Base-by-base conservation (phyloP, 2,113 vertebrate species). In the Phocoena phocoena region DNA sequence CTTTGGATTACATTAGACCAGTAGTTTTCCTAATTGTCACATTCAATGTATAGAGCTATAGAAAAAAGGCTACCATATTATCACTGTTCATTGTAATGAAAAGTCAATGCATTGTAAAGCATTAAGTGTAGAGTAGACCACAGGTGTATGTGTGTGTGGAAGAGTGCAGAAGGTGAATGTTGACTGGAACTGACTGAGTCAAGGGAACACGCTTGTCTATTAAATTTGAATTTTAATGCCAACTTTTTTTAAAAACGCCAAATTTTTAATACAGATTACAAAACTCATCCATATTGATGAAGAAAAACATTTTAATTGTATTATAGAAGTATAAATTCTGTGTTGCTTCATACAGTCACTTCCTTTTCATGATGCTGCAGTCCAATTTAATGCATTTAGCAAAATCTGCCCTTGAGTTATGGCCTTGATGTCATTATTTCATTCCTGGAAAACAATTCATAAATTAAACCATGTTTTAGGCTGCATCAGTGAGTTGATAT, bases 401-500 rank as follows among this genome's bases (percentile, higher is more conserved):
- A 33, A 97, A 95, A 71, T 93, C 76, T 87, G 33, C 82, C 85
- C 92, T 98, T 97, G 93, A 96, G 28, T 96, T 97, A 84, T 83
- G 80, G 91, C 58, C 85, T 97, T 96, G 96, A 97, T 97, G 68
- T 97, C 97, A 65, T 96, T 92, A 79, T 96, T 98, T 98, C 85
- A 90, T 98, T 98, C 89, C 55, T 96, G 88, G 90, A 90, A 98
- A 98, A 98, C 93, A 97, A 93, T 93, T 97, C 1, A 41, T 89
- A 88, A 98, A 96, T 98, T 97, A 97, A 98, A 95, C 94, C 25
- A 47, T 97, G 13, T 93, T 97, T 97, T 98, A 98, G 98, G 87
- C 82, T 97, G 74, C 93, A 97, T 96, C 92, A 91, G 67, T 84
- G 70, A 98, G 83, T 91, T 96, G 83, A 90, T 79, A 96, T 25